Evolutionary conservation across 2,113 vertebrate species (phyloP).

Genomic region (Orthonyx spaldingii): DNA sequence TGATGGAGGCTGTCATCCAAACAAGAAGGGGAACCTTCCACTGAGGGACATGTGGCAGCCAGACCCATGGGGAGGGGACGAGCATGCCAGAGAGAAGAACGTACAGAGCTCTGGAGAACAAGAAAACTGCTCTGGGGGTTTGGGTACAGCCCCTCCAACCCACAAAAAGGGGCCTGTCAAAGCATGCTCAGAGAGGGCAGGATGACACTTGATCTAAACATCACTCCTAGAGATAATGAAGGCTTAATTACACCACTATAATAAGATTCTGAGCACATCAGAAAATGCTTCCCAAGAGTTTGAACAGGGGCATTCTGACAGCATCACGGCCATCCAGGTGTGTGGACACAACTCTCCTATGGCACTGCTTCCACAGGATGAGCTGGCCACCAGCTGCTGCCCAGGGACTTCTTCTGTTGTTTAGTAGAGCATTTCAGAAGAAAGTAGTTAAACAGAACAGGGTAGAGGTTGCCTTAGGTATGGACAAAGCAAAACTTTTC

Average conservation of each 20-base stretch:
- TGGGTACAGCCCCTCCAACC: not conserved
- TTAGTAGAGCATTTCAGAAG: not conserved
- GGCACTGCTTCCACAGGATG: not conserved
- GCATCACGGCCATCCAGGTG: not conserved
- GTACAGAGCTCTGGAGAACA: not conserved
- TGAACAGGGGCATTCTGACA: not conserved
- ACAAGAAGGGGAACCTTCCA: not conserved
- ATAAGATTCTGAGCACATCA: not conserved
- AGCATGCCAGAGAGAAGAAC: not conserved
- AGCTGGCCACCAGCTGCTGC: conserved; percentile 7
- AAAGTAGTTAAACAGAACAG: not conserved
- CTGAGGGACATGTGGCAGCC: not conserved
- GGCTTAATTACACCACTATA: not conserved
- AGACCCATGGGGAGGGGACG: not conserved
- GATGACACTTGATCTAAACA: not conserved
- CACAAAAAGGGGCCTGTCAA: not conserved
- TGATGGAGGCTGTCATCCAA: not conserved
- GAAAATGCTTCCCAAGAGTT: not conserved
- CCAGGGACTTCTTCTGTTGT: not conserved
- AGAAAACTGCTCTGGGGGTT: not conserved
- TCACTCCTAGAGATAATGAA: not conserved
- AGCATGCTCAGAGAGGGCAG: not conserved
- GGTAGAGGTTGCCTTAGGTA: not conserved
- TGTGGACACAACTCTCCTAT: not conserved
- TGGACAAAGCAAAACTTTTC: not conserved